A percentile compares a stretch with the other conserved stretches of the same genome.
Evolutionary conservation across 1,140 invertebrate species (phyloP).

Genomic region (Cyclina sinensis): DNA sequence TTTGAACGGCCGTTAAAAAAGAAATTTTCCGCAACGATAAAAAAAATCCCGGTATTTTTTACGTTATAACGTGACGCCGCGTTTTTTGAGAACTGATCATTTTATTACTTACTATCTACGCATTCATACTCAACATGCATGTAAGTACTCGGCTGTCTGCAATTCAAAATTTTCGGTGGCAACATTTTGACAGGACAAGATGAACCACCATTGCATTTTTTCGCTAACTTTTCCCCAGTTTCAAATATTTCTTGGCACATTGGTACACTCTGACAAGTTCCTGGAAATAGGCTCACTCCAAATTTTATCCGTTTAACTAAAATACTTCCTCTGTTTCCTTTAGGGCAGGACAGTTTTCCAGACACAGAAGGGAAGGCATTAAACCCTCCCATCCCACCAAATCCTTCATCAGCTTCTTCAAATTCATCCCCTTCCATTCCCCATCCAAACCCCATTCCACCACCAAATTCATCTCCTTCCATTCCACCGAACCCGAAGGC

Average conservation of each 20-base stretch:
- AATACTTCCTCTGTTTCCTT: constrained; percentile 47
- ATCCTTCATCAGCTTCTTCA: neutral
- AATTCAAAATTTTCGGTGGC: constrained; percentile 40
- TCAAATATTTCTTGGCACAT: constrained; percentile 54
- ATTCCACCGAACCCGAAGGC: neutral
- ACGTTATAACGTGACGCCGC: no score
- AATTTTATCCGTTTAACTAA: constrained; percentile 52
- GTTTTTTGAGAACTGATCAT: no score
- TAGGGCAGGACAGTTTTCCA: constrained; percentile 44
- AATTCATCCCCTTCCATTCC: constrained; percentile 33
- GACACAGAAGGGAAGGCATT: neutral
- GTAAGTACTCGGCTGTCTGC: constrained; percentile 53
- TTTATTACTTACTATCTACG: constrained; percentile 63
- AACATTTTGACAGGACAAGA: constrained; percentile 21
- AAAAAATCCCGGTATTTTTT: no score
- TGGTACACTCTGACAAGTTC: constrained; percentile 23
- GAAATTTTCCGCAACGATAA: no score
- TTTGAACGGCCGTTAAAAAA: no score
- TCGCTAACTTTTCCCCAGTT: constrained; percentile 21
- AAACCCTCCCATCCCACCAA: constrained; percentile 27
- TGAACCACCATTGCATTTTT: constrained; percentile 45
- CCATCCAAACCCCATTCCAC: neutral
- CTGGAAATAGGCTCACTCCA: constrained; percentile 22
- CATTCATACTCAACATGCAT: constrained; percentile 66
- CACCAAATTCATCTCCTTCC: constrained; percentile 21